These are phyloP conservation scores for Heterodera schachtii DNA, from an alignment of 1,140 invertebrate genomes.

Conservation along the genomic window DNA sequence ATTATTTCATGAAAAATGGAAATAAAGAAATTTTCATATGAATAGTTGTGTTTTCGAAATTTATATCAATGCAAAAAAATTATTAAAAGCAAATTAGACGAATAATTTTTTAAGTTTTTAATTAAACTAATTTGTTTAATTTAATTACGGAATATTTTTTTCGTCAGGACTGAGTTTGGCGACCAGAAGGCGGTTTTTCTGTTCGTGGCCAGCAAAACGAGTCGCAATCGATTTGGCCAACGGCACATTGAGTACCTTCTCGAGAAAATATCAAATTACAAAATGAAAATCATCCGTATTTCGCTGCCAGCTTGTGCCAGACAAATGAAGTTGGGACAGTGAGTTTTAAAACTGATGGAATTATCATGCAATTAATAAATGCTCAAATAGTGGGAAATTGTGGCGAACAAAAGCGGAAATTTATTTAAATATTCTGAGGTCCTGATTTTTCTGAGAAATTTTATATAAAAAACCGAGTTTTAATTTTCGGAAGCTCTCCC, in stretches of 20 bases:
- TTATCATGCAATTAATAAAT: too few relatives aligned
- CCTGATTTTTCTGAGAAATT: too few relatives aligned
- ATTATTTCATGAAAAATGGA: too few relatives aligned
- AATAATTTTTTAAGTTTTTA: constrained; percentile 17
- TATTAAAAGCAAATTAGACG: neutral
- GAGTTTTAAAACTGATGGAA: too few relatives aligned
- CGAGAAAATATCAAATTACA: constrained; percentile 66
- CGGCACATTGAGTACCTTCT: constrained; percentile 86
- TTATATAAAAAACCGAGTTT: too few relatives aligned
- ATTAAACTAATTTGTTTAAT: too few relatives aligned
- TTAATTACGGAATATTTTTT: constrained; percentile 37
- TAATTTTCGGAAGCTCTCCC: too few relatives aligned
- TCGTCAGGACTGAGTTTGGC: constrained; percentile 48
- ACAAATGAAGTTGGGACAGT: constrained; percentile 33
- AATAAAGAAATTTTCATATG: neutral
- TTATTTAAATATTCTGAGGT: too few relatives aligned
- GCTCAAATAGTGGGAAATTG: neutral
- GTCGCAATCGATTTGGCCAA: constrained; percentile 73
- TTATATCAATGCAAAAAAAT: neutral
- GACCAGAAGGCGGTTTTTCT: constrained; percentile 75
- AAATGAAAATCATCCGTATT: constrained; percentile 77
- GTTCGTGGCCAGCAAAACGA: constrained; percentile 84
- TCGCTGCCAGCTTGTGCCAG: constrained; percentile 71
- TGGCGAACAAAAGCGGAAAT: neutral
- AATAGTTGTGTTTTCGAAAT: too few relatives aligned